phyloP scores from a whole-genome alignment of 2,888 invertebrate species.

The Brachypalpus laphriformis region DNA sequence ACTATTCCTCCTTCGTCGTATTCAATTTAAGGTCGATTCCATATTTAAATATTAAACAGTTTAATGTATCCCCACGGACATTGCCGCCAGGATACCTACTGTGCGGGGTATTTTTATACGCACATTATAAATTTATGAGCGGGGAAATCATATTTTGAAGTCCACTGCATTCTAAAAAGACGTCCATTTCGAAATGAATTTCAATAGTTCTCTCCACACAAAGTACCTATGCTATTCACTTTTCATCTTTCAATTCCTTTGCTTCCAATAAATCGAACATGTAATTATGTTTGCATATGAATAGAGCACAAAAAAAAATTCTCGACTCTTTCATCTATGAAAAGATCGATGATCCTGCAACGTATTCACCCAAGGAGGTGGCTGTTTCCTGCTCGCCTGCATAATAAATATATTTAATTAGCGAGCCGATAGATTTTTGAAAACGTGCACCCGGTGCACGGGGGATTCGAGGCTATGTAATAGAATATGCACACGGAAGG shows the following conservation, averaged over 20 bases:
- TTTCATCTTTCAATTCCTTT: neutral
- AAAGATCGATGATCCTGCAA: conserved; percentile 35
- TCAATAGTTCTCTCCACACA: conserved; percentile 13
- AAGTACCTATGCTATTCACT: conserved; percentile 8
- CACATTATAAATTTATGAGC: conserved; percentile 49
- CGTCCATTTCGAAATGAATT: conserved; percentile 38
- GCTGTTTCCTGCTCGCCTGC: conserved; percentile 21
- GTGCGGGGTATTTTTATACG: conserved; percentile 50
- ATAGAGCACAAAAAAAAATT: conserved; percentile 14
- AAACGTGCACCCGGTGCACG: neutral
- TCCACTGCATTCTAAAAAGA: conserved; percentile 21
- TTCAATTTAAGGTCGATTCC: conserved; percentile 67
- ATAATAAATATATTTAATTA: conserved; percentile 71
- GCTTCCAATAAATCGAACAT: conserved; percentile 15
- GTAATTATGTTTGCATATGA: conserved; percentile 47
- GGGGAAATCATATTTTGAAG: conserved; percentile 41
- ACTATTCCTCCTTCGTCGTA: conserved; percentile 27
- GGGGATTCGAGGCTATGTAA: conserved; percentile 42
- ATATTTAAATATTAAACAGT: conserved; percentile 68
- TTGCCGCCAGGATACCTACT: conserved; percentile 26
- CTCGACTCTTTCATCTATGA: conserved; percentile 33
- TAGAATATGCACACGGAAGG: conserved; percentile 62
- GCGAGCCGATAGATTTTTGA: conserved; percentile 54
- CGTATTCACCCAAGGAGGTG: conserved; percentile 6
- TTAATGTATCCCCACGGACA: conserved; percentile 49